Evolutionary conservation across 2,113 vertebrate genomes (phyloP).

Genomic region (Nothoprocta pentlandii): DNA sequence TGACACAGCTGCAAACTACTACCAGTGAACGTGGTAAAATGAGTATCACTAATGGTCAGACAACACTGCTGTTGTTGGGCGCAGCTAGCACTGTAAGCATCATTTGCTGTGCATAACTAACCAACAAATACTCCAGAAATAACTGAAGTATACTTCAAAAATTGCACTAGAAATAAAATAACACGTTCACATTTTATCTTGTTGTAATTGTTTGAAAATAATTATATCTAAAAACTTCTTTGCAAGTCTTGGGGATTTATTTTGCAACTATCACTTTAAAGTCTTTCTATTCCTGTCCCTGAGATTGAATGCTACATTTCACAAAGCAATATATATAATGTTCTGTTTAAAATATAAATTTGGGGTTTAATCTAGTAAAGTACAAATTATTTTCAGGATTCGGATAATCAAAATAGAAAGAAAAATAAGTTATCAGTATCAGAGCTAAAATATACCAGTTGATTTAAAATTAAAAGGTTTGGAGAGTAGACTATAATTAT

Average conservation of each 20-base stretch:
- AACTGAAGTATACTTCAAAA: neutral
- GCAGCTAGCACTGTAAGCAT: neutral
- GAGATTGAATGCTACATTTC: neutral
- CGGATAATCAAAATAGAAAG: neutral
- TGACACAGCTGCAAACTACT: neutral
- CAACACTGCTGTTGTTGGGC: neutral
- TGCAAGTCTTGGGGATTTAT: neutral
- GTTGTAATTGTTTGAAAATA: neutral
- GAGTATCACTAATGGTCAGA: fast-evolving
- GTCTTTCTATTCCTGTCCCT: neutral
- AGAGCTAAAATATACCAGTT: neutral
- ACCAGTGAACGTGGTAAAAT: neutral
- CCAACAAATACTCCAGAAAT: neutral
- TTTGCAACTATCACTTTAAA: neutral
- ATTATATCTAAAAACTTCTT: neutral
- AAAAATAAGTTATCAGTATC: neutral
- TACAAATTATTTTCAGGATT: neutral
- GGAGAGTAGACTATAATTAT: neutral
- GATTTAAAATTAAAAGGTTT: neutral
- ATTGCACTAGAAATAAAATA: neutral
- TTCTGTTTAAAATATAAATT: neutral
- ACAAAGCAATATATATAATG: neutral
- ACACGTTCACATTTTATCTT: too few relatives aligned
- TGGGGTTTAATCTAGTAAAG: neutral
- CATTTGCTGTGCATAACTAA: neutral